Conservation (phyloP, 2,797 vertebrate species). For the Poeciliopsis turneri region DNA sequence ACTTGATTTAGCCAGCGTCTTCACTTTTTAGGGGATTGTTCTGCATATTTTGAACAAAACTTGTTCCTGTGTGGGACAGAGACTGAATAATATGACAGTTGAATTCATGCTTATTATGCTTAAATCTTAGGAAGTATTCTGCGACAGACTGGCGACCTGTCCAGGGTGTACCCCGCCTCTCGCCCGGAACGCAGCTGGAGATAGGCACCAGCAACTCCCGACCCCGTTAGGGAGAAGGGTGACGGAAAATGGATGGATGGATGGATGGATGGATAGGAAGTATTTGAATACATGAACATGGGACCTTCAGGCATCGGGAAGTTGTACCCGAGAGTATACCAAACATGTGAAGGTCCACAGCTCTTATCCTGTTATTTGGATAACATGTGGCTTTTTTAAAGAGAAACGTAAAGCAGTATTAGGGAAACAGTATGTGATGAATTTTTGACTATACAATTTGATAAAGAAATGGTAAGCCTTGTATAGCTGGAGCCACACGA, state of each 20-base stretch:
- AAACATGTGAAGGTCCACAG: not conserved
- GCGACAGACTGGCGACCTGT: too few species aligned
- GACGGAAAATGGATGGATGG: too few species aligned
- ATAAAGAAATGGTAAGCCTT: not conserved
- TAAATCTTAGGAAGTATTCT: not conserved
- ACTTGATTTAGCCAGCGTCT: not conserved
- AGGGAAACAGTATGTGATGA: not conserved
- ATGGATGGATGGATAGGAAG: too few species aligned
- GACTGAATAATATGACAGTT: not conserved
- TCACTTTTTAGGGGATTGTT: not conserved
- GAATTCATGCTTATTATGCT: not conserved
- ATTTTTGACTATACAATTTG: not conserved
- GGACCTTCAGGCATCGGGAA: not conserved
- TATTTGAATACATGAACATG: not conserved
- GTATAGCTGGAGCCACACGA: conserved; percentile 48
- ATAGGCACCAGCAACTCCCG: too few species aligned
- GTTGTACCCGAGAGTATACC: not conserved
- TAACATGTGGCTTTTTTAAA: not conserved
- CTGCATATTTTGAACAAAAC: not conserved
- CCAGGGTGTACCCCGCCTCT: too few species aligned
- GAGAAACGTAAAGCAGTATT: not conserved
- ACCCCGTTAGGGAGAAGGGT: too few species aligned
- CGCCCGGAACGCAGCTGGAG: too few species aligned
- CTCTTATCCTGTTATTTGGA: not conserved
- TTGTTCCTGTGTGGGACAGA: not conserved